Evolutionary conservation across 2,888 invertebrate species (phyloP), one percentile per base, ranked within the genome.

Genomic region (Andrena fulva): DNA sequence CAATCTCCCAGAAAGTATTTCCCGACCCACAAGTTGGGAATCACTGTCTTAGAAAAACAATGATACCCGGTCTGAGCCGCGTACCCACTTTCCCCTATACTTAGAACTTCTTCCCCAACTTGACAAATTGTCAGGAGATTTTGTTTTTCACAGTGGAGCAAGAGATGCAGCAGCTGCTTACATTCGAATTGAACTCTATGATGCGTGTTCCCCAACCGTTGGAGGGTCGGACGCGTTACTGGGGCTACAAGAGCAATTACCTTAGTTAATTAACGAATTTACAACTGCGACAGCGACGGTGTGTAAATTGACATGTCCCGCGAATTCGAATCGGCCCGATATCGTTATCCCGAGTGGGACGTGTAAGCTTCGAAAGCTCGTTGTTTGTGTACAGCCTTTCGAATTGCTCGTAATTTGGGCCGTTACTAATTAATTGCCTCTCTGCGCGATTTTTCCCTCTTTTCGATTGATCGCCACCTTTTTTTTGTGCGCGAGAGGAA

Each of bases 201-300:
- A 79, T 62, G 73, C 81, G 73, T 75, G 80, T 77, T 82, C 29
- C 72, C 31, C 42, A 68, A 24, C 78, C 76, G 69, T 76, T 73
- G 76, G 50, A 67, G n/a, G 5, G 42, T 6, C 62, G 88, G 83
- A 85, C 75, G 87, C 85, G 88, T 90, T 88, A 87, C 80, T 77
- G 78, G 68, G 2, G 79, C 77, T 85, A 87, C 86, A 87, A 89
- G 88, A 90, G 92, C 92, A 93, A 93, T 93, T 92, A 92, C 91
- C 91, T 91, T 88, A 91, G 91, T 92, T 92, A 93, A 93, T 93
- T 93, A 93, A 92, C 93, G 90, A 92, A 93, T 93, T 92, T 92
- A 92, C 93, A 91, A 91, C 87, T 89, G 89, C 87, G 82, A 87
- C 87, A 87, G 85, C 87, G 85, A 83, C 78, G 79, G 79, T 66